Evolutionary conservation across 2,113 vertebrate genomes (phyloP), one percentile per base, ranked within the genome.

Genomic region (Ptychochromis oligacanthus): DNA sequence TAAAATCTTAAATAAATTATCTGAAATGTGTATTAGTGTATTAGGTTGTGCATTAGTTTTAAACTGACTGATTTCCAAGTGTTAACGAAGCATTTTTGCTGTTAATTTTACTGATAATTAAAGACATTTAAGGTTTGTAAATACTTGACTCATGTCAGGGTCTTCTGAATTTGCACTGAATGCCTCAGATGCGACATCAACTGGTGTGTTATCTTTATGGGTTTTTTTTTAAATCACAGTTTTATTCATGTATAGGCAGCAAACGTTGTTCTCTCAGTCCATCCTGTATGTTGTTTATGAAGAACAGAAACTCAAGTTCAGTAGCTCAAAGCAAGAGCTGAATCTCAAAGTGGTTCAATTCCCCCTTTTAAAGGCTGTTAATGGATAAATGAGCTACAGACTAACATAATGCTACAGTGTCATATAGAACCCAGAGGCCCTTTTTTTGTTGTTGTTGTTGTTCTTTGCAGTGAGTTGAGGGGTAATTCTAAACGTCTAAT

Each of bases 1-100:
- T 87, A 87, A 91, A 90, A 91, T 87, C 86, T 90, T 88, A 92
- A 92, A 92, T 86, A 79, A 92, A 89, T 86, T 1, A 26, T 28
- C 80, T 77, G 76, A 87, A 92, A 88, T 14, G 56, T 79, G 26
- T 80, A 72, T 55, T 82, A 77, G 61, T 74, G 80, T 82, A 28
- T 70, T 78, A 3, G 6, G 65, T 54, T 72, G 24, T 61, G 40
- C 34, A 26, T 43, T 54, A 34, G 4, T 43, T 67, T 82, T 18
- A 52, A 65, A 75, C 6, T 7, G 38, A 62, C 77, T 85, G n/a
- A 74, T 76, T 85, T 82, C 52, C n/a, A 59, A 17, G 5, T 77
- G 31, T 67, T 61, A 9, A 9, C 57, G 20, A n/a, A 81, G 15
- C 2, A 0, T 54, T 36, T 83, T 61, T 60, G 20, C 62, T 8